These are phyloP conservation scores for Tragopan temminckii DNA, from an alignment of 2,797 vertebrate species.

Conservation along the genomic window DNA sequence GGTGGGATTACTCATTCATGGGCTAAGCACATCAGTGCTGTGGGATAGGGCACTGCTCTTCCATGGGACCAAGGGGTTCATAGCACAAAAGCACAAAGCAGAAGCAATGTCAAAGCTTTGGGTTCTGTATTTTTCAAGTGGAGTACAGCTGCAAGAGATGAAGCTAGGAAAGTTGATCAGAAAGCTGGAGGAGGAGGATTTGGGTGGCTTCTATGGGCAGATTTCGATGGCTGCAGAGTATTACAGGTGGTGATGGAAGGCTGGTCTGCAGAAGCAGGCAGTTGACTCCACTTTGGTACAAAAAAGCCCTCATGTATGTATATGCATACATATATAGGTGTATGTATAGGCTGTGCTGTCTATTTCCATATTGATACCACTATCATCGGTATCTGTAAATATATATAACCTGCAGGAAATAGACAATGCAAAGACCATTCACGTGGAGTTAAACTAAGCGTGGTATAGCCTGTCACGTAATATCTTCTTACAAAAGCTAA, in stretches of 20 bases:
- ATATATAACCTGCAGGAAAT: not conserved
- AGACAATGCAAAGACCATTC: accelerated
- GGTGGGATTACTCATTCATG: accelerated
- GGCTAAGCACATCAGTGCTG: not conserved
- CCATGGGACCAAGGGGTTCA: not conserved
- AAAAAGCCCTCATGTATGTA: not conserved
- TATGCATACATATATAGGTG: not conserved
- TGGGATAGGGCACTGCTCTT: not conserved
- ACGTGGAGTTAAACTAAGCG: not conserved
- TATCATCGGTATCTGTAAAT: not conserved
- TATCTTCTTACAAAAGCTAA: not conserved
- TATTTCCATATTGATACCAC: not conserved
- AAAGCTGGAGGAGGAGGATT: not conserved
- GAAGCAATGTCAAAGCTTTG: not conserved
- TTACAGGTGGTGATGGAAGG: not conserved
- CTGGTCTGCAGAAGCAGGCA: not conserved
- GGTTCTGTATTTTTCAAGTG: not conserved
- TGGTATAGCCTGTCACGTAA: not conserved
- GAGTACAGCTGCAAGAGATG: no score
- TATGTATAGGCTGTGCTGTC: not conserved
- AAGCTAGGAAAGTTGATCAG: no score
- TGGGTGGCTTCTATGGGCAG: not conserved
- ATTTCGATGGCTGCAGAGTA: not conserved
- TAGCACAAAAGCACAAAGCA: not conserved
- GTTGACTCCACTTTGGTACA: accelerated